Base-by-base conservation (phyloP, 2,888 invertebrate species). In the Deilephila porcellus region DNA sequence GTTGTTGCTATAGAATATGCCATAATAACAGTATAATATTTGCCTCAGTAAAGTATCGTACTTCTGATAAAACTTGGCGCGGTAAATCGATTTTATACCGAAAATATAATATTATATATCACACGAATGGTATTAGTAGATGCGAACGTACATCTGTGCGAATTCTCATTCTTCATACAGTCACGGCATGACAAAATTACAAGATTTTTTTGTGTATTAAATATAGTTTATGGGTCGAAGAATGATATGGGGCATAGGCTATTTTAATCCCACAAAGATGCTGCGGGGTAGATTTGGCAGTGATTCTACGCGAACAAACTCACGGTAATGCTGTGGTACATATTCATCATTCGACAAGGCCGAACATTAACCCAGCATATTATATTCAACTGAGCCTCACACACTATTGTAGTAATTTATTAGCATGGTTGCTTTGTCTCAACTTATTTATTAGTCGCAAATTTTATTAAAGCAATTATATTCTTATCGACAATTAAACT, bases 51-150 rank as follows among this genome's bases (percentile, higher is more conserved):
- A 74, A 76, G 75, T 73, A 78, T 78, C 76, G 63, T 62, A 34
- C n/a, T 73, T 60, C 63, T 76, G 82, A 83, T 83, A 83, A 82
- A 80, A 76, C 78, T 74, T 80, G 82, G 78, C 82, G 90, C 97
- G 95, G 90, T 98, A 97, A 74, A 81, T 75, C 75, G 70, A 71
- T 74, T 70, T 72, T 25, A 37, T 19, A 60, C n/a, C 32, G 37
- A 67, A 52, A 67, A 20, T 52, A 25, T 25, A 67, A 45, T 64
- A 64, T n/a, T 11, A 63, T 63, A 37, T 20, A n/a, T 64, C 11
- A 45, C 37, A 37, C 11, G 45, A 45, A 11, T 45, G 45, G 11
- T 45, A 45, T 11, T 45, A 11, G 45, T 45, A 45, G 14, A 45
- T 45, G 45, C 11, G 14, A 11, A 45, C 11, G 14, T 45, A 11